Percentiles rank a stretch among this genome's conserved stretches.
Evolutionary conservation across 1,140 invertebrate species (phyloP).

Genomic region (Leptoteleia sp.): DNA sequence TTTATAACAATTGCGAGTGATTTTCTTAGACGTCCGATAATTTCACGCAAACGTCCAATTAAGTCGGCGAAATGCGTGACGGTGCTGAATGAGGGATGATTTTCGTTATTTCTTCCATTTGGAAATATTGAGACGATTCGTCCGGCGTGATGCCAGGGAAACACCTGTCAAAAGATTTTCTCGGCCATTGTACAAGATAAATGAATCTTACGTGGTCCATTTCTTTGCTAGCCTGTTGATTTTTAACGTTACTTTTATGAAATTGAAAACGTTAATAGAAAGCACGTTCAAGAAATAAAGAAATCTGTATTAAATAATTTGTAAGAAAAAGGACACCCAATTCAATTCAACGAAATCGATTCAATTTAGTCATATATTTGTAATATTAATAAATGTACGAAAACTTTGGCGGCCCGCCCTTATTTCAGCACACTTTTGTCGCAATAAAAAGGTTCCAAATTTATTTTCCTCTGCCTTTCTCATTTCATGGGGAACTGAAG

Average conservation of each 20-base stretch:
- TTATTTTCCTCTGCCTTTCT: neutral
- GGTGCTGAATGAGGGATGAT: constrained; percentile 1
- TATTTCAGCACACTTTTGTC: too few relatives aligned
- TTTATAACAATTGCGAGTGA: constrained; percentile 40
- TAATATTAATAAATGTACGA: too few relatives aligned
- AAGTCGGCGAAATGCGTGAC: neutral
- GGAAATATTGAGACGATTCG: constrained; percentile 29
- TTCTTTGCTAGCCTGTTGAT: constrained; percentile 20
- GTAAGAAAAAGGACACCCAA: too few relatives aligned
- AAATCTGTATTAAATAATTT: too few relatives aligned
- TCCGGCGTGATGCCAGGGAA: neutral
- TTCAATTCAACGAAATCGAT: too few relatives aligned
- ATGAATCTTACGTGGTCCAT: constrained; percentile 20
- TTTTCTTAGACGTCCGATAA: constrained; percentile 18
- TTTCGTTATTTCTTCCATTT: constrained; percentile 22
- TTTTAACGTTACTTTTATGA: neutral
- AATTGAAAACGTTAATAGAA: too few relatives aligned
- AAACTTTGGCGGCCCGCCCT: too few relatives aligned
- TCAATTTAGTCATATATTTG: too few relatives aligned
- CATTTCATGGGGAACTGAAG: constrained; percentile 30
- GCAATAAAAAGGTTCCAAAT: too few relatives aligned
- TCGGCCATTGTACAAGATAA: constrained; percentile 15
- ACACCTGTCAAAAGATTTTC: constrained; percentile 25
- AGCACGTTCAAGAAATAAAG: too few relatives aligned
- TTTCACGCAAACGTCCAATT: constrained; percentile 28